Conservation (phyloP, 2,888 invertebrate genomes). For the Stenolophus ochropezus region DNA sequence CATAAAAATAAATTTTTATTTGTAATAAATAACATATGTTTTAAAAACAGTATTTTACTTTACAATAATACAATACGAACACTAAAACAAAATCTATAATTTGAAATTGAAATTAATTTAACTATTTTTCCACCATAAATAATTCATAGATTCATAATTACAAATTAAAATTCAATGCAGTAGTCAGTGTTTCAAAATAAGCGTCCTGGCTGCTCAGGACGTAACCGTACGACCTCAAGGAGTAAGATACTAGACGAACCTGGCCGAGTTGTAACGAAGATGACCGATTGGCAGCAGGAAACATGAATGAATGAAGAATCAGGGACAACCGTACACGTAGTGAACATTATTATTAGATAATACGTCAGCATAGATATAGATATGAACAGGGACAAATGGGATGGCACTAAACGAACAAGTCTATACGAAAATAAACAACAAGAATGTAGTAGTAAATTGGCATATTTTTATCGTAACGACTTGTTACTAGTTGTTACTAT, state of each 20-base stretch:
- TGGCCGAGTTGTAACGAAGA: neutral
- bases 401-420: neutral
- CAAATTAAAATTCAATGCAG: neutral
- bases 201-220: neutral
- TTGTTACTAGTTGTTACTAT: no score
- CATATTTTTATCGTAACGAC: no score
- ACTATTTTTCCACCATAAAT: neutral
- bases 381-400: neutral
- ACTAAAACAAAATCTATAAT: no score
- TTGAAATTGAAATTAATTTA: no score
- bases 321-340: conserved; percentile 28
- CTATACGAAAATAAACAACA: no score
- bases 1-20: neutral
- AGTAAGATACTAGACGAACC: conserved; percentile 3
- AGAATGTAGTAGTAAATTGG: no score
- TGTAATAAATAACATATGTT: neutral
- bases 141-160: neutral
- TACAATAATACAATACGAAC: neutral
- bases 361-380: neutral
- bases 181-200: neutral
- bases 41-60: neutral
- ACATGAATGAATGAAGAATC: conserved; percentile 45
- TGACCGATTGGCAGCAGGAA: conserved; percentile 36
- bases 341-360: conserved; percentile 40
- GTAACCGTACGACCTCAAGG: conserved; percentile 23